Base-by-base conservation (phyloP, 1,140 invertebrate genomes). In the Dendroctonus ponderosae region DNA sequence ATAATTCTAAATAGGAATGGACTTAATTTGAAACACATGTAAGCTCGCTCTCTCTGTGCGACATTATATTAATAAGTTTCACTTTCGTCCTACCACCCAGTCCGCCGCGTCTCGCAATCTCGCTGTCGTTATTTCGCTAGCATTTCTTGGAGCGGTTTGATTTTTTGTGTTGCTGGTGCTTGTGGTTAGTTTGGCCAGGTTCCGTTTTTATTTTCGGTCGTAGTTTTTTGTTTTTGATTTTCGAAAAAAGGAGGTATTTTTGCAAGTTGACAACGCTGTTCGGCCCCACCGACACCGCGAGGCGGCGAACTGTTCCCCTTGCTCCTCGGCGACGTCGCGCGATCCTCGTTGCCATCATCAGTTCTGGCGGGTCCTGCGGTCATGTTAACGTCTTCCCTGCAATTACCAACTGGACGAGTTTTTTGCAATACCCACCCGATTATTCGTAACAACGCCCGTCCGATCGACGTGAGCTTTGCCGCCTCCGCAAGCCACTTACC, bases 321-420 rank as follows among this genome's bases (percentile, higher is more conserved):
- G 56, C 60, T 57, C 51, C 58, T 52, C 63, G 56, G 42, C 41
- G 57, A 42, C 61, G 52, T 62, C 42, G 41, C 61, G n/a, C 54
- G 61, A 64, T 43, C 41, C 52, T 56, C 68, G 68, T 59, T 57
- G 61, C 61, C 14, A 64, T 57, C 69, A 62, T 74, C 74, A 76
- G 76, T 77, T 71, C 69, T 75, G 66, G 66, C 70, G 72, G 68
- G 70, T 70, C 71, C 72, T 71, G 71, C 74, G 76, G 76, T 70
- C 76, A 77, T 77, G 76, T 74, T 77, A 77, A 75, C 74, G 72
- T 73, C 76, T 67, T 70, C 76, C 67, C 67, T 73, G 62, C 68
- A 68, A 59, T 43, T 62, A 53, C 59, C 61, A 51, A 52, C 56
- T 53, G 66, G 51, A 67, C 65, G 56, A 58, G 60, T 57, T 67